phyloP scores from a whole-genome alignment of 2,888 invertebrate species.

The Heteromurus nitidus region DNA sequence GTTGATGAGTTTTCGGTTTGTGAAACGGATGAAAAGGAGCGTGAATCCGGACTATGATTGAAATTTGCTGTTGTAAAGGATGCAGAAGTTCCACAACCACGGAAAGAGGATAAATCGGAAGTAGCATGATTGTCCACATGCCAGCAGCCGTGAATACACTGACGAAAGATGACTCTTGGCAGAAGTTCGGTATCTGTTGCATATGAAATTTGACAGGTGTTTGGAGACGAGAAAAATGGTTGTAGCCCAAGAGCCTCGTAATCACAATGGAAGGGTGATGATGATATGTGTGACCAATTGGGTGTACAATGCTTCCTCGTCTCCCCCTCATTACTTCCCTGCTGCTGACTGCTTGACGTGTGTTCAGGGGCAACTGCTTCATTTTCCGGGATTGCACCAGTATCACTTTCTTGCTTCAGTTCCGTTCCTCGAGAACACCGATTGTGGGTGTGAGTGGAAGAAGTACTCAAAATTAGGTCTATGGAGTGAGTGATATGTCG shows the following conservation, averaged over 20 bases:
- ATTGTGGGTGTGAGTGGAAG: no score
- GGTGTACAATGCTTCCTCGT: conserved; percentile 34
- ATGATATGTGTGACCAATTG: conserved; percentile 64
- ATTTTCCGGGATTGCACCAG: conserved; percentile 35
- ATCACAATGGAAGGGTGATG: conserved; percentile 41
- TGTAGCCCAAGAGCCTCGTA: conserved; percentile 12
- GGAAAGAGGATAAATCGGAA: conserved; percentile 16
- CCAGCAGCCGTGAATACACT: conserved; percentile 54
- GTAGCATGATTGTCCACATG: conserved; percentile 42
- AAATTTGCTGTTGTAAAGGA: conserved; percentile 4
- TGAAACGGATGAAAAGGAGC: conserved; percentile 40
- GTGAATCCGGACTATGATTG: conserved; percentile 45
- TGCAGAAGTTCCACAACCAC: neutral
- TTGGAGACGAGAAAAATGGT: neutral
- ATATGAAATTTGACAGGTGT: neutral
- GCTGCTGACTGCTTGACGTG: neutral
- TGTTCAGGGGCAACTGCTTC: neutral
- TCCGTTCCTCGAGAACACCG: neutral
- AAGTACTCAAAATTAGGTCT: conserved; percentile 34
- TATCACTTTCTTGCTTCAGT: conserved; percentile 1
- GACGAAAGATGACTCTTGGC: conserved; percentile 22
- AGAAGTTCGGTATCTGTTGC: neutral
- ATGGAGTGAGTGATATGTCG: conserved; percentile 43
- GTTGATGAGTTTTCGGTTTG: conserved; percentile 56
- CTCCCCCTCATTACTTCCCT: conserved; percentile 46